Conservation (phyloP, 1,140 invertebrate species). For the Drosophila virilis region DNA sequence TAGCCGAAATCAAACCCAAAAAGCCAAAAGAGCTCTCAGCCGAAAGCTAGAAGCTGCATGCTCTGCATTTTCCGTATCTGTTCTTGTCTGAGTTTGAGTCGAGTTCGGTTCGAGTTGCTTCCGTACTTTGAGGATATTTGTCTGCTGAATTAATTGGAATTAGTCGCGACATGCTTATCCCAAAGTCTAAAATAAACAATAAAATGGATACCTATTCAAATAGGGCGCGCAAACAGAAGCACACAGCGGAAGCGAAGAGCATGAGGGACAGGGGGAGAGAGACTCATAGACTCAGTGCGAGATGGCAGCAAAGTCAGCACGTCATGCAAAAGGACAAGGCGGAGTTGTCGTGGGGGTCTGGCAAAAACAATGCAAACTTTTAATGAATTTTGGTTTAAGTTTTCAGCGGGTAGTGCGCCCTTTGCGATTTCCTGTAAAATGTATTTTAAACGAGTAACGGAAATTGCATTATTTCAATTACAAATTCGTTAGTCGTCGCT, state of each 20-base stretch:
- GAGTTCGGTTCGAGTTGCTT: constrained; percentile 53
- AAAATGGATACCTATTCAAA: constrained; percentile 83
- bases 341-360: constrained; percentile 18
- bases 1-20: constrained; percentile 67
- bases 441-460: constrained; percentile 81
- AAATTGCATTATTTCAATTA: constrained; percentile 83
- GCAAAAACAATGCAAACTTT: constrained; percentile 77
- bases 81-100: constrained; percentile 23
- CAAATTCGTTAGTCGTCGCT: constrained; percentile 64
- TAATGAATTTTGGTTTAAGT: constrained; percentile 83
- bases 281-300: neutral
- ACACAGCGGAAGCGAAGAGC: constrained; percentile 21
- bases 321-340: constrained; percentile 48
- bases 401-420: constrained; percentile 70
- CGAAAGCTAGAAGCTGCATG: constrained; percentile 50
- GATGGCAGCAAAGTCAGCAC: constrained; percentile 45
- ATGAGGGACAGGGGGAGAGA: constrained; percentile 10
- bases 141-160: constrained; percentile 83
- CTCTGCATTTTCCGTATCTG: constrained; percentile 64
- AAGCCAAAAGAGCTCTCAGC: constrained; percentile 36
- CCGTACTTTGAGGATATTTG: constrained; percentile 77
- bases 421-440: constrained; percentile 80
- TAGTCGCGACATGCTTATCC: constrained; percentile 82
- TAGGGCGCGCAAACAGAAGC: constrained; percentile 56
- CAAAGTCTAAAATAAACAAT: constrained; percentile 83